phyloP scores from a whole-genome alignment of 2,888 invertebrate genomes.

The Acronicta alni region DNA sequence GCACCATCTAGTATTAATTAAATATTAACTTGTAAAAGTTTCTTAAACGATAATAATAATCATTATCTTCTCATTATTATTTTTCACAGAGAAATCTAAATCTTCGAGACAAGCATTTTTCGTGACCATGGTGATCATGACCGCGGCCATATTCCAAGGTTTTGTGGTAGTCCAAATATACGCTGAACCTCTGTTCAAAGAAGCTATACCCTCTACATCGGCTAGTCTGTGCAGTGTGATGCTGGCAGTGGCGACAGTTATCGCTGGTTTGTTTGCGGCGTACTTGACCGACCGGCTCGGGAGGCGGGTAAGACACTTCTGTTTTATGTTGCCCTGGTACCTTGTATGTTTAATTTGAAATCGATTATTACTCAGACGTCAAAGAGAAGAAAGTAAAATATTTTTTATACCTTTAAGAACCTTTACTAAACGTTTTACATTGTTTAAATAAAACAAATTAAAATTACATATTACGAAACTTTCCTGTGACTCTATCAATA shows the following conservation, averaged over 20 bases:
- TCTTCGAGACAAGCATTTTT: conserved; percentile 70
- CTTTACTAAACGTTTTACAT: too few relatives aligned
- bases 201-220: conserved; percentile 72
- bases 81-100: conserved; percentile 69
- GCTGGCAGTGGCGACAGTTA: conserved; percentile 64
- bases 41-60: too few relatives aligned
- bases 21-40: too few relatives aligned
- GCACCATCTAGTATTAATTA: too few relatives aligned
- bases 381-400: too few relatives aligned
- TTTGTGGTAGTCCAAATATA: conserved; percentile 76
- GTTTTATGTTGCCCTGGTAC: conserved; percentile 45
- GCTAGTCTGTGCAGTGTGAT: conserved; percentile 69
- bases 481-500: too few relatives aligned
- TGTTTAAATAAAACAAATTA: too few relatives aligned
- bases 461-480: too few relatives aligned
- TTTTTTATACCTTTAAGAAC: too few relatives aligned
- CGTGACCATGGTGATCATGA: conserved; percentile 62
- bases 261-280: conserved; percentile 69
- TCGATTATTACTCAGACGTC: too few relatives aligned
- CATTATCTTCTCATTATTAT: too few relatives aligned
- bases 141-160: conserved; percentile 75
- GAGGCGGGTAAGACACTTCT: conserved; percentile 68
- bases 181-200: conserved; percentile 73
- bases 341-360: not conserved
- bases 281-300: conserved; percentile 73